Conservation (phyloP, 2,888 invertebrate species). For the Idaea straminata region DNA sequence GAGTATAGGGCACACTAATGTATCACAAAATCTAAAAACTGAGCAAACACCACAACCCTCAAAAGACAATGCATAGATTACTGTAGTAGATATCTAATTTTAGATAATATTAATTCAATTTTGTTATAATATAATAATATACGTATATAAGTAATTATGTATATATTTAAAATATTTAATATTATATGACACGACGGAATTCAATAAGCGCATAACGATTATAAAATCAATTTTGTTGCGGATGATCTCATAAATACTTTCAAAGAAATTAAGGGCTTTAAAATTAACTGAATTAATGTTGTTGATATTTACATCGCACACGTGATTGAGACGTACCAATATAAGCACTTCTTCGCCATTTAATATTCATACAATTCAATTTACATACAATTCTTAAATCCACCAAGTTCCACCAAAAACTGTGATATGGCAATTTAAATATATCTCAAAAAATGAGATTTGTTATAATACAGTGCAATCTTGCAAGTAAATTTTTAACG, state of each 20-base stretch:
- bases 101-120: background rate
- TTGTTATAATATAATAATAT: conserved; percentile 4
- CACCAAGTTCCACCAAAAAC: background rate
- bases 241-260: background rate
- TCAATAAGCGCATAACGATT: background rate
- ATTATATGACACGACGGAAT: conserved; percentile 2
- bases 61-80: conserved; percentile 30
- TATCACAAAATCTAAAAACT: conserved; percentile 45
- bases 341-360: no score
- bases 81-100: conserved; percentile 19
- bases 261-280: background rate
- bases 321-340: no score
- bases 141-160: conserved; percentile 11
- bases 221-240: background rate
- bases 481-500: background rate
- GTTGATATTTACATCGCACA: no score
- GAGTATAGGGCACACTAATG: conserved; percentile 36
- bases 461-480: background rate
- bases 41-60: conserved; percentile 64
- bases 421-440: conserved; percentile 10
- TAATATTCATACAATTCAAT: no score
- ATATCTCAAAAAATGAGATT: background rate
- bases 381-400: background rate
- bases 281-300: background rate
- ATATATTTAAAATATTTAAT: conserved; percentile 11